These are phyloP conservation scores for Ambastaia sidthimunki DNA, from an alignment of 2,797 vertebrate species.

Conservation along the genomic window DNA sequence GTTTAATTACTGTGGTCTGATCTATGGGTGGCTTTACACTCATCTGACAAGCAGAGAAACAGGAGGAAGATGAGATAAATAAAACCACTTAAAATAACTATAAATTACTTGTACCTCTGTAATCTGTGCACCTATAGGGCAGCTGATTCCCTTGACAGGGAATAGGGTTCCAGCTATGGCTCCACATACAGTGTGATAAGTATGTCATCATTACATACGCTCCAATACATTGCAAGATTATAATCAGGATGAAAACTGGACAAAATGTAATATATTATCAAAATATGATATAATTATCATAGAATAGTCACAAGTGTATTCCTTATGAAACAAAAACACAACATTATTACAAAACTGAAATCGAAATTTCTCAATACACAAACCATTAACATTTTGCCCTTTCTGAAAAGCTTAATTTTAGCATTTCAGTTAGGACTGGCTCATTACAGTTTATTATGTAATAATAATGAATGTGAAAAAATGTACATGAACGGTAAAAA, in stretches of 20 bases:
- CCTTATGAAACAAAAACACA: too few species aligned
- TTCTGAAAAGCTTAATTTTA: too few species aligned
- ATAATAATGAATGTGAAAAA: neutral
- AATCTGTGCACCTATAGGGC: neutral
- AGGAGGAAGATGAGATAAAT: neutral
- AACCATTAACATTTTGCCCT: too few species aligned
- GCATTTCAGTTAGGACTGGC: too few species aligned
- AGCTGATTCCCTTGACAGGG: neutral
- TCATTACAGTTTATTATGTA: neutral
- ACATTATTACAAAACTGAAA: too few species aligned
- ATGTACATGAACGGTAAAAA: neutral
- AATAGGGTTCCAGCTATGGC: neutral
- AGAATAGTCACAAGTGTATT: too few species aligned
- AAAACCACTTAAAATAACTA: neutral
- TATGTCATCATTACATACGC: neutral
- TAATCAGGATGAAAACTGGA: neutral
- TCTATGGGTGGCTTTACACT: conserved; percentile 36
- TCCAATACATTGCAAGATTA: neutral
- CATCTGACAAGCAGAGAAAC: neutral
- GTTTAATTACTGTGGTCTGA: conserved; percentile 53
- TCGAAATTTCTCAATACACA: too few species aligned
- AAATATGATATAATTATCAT: too few species aligned
- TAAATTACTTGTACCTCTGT: neutral
- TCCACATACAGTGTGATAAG: neutral
- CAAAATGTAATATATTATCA: neutral